phyloP scores from a whole-genome alignment of 1,140 invertebrate species.

The Camponotus vicinus region DNA sequence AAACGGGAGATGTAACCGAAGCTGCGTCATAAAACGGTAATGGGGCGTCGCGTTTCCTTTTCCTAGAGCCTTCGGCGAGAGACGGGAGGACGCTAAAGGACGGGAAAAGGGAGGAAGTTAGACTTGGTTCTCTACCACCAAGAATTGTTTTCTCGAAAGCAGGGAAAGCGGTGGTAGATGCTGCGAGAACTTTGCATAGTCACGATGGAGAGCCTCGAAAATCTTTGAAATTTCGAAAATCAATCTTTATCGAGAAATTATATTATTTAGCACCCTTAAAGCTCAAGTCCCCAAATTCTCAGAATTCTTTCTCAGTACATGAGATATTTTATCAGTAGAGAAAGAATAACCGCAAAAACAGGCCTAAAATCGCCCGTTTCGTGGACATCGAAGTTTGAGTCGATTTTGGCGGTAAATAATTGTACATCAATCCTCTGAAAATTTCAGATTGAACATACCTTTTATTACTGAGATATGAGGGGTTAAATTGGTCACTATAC shows the following conservation, averaged over 20 bases:
- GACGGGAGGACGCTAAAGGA: conserved; percentile 66
- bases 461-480: no score
- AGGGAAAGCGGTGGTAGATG: background rate
- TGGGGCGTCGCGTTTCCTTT: conserved; percentile 85
- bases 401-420: no score
- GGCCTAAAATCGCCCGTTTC: no score
- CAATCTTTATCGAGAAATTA: background rate
- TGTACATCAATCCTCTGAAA: no score
- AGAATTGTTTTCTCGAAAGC: conserved; percentile 59
- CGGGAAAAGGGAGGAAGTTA: conserved; percentile 52
- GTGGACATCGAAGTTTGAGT: no score
- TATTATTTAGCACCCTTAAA: background rate
- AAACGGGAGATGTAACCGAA: conserved; percentile 86
- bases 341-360: background rate
- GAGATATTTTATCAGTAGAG: background rate
- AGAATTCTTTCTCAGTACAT: background rate
- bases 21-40: conserved; percentile 85
- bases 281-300: background rate
- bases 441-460: no score
- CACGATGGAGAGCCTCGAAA: background rate
- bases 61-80: conserved; percentile 72
- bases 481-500: no score
- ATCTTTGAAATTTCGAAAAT: background rate
- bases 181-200: background rate
- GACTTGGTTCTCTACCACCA: conserved; percentile 28